Evolutionary conservation across 2,113 vertebrate species (phyloP), one percentile per base, ranked within the genome.

Genomic region (Struthio camelus): DNA sequence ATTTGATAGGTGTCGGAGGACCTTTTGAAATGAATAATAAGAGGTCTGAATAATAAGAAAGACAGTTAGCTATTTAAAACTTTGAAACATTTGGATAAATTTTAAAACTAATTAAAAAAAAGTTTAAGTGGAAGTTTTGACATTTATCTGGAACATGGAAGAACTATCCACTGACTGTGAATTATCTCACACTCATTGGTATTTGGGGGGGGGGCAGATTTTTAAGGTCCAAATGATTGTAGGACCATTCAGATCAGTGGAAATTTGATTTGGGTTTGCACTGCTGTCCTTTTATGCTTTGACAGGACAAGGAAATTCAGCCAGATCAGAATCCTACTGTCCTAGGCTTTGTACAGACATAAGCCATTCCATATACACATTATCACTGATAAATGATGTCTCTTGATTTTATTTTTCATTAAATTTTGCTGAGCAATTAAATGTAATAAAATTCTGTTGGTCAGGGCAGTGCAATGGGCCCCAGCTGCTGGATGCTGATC

Each of bases 1-100:
- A 96, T 94, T 96, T 97, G 97, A 97, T 95, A 95, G 96, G 96
- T 97, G 95, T 97, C 94, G 95, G 93, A 95, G 89, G 96, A 65
- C 79, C 91, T 88, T 94, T 93, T 93, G 94, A 91, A 94, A 93
- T 93, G 79, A 95, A 87, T 95, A 93, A 95, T 93, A 96, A 95
- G 89, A 89, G 79, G 71, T 85, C 81, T 85, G 91, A 95, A 94
- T 94, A 96, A 85, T 90, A 95, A 89, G 95, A 89, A 89, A 85
- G 89, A 77, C 3, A 3, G 40, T n/a, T 90, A 93, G 69, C 76
- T 91, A 25, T 76, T 96, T 95, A 78, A 95, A 96, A 97, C 81
- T 94, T 95, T 96, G 85, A 88, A 97, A 90, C 85, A 84, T 95
- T 96, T 71, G 76, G 56, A 80, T 91, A 85, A 95, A 86, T 91